Conservation (phyloP, 2,888 invertebrate species). For the Desoria tigrina region DNA sequence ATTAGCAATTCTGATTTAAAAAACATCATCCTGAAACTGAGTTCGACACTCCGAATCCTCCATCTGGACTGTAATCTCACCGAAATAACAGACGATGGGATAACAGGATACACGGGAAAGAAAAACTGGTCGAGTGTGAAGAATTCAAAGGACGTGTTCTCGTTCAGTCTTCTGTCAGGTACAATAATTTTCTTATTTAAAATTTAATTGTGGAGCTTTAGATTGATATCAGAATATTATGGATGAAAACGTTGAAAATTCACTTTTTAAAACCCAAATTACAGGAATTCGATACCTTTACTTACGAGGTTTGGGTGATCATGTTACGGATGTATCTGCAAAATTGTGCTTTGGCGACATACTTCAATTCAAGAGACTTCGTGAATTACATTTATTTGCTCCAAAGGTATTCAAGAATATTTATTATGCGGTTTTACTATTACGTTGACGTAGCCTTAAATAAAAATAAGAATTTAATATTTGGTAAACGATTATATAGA, state of each 20-base stretch:
- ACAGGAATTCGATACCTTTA: constrained; percentile 19
- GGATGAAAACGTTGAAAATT: too few relatives aligned
- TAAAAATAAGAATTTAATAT: too few relatives aligned
- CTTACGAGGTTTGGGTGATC: constrained; percentile 15
- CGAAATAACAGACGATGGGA: constrained; percentile 11
- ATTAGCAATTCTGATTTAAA: constrained; percentile 15
- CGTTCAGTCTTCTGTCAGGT: constrained; percentile 12
- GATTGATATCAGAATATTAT: too few relatives aligned
- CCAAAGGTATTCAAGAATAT: constrained; percentile 10
- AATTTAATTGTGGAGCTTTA: background rate
- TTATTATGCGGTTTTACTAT: too few relatives aligned
- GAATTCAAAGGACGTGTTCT: background rate
- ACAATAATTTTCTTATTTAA: background rate
- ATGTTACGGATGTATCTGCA: constrained; percentile 19
- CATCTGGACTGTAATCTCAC: constrained; percentile 21
- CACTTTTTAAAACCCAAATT: background rate
- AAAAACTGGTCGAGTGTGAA: background rate
- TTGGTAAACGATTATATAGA: too few relatives aligned
- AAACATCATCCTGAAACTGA: constrained; percentile 12
- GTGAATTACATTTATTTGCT: constrained; percentile 18
- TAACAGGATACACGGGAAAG: constrained; percentile 8
- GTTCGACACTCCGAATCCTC: background rate
- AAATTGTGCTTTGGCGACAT: constrained; percentile 12
- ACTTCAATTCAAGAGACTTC: constrained; percentile 1
- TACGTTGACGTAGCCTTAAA: too few relatives aligned